Percentiles rank a stretch among this genome's conserved stretches.
Conservation (phyloP, 37 sponge, comb jelly and placozoan genomes). For the Petrosia ficiformis region DNA sequence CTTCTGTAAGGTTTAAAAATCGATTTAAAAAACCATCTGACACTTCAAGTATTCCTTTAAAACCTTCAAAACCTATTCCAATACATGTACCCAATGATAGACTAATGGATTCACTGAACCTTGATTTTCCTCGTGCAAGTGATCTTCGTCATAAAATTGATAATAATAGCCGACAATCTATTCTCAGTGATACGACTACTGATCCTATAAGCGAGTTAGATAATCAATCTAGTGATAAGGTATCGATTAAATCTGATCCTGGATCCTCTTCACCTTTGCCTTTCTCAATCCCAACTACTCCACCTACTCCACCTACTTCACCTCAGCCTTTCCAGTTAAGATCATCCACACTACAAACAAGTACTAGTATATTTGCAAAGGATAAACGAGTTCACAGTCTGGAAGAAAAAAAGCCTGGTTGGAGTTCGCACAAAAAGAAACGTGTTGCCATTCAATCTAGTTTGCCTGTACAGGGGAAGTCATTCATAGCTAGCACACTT, state of each 20-base stretch:
- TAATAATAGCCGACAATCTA: too few species aligned
- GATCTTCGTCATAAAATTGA: too few species aligned
- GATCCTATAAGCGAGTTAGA: too few species aligned
- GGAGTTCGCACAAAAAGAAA: too few species aligned
- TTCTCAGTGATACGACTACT: too few species aligned
- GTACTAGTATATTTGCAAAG: too few species aligned
- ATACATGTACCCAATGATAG: neutral
- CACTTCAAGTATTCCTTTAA: neutral
- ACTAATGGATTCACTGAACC: constrained; percentile 36
- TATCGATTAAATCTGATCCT: neutral
- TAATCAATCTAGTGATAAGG: neutral
- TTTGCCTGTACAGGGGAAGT: neutral
- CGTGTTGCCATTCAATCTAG: neutral
- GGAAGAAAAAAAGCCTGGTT: too few species aligned
- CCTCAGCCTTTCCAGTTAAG: neutral
- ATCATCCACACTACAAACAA: neutral
- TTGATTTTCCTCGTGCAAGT: too few species aligned
- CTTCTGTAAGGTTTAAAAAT: too few species aligned
- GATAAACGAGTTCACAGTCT: too few species aligned
- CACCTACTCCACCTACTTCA: neutral
- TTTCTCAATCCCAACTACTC: neutral
- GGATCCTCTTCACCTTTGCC: neutral
- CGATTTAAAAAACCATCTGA: neutral
- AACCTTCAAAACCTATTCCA: neutral
- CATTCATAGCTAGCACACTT: neutral